A percentile compares a stretch with the other conserved stretches of the same genome.
Conservation (phyloP, 2,888 invertebrate species). For the Cantharis flavilabris region DNA sequence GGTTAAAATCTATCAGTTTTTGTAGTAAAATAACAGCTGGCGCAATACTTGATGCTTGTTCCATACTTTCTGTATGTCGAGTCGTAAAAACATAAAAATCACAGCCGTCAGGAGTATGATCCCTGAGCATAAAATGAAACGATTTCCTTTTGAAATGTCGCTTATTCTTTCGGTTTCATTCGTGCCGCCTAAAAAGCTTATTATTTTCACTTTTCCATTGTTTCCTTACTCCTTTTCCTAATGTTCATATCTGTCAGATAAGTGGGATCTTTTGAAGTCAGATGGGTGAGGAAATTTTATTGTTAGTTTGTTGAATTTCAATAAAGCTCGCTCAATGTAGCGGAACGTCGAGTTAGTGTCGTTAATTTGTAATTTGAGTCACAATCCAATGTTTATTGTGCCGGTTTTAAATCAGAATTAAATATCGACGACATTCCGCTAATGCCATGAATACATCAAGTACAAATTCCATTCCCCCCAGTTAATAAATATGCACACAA, state of each 20-base stretch:
- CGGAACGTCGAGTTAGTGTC: not conserved
- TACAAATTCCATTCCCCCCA: not conserved
- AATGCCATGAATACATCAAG: not conserved
- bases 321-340: slow-evolving; percentile 5
- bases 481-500: not conserved
- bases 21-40: not conserved
- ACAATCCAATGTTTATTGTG: not conserved
- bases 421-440: not conserved
- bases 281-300: slow-evolving; percentile 3
- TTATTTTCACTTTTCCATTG: slow-evolving; percentile 19
- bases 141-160: slow-evolving; percentile 16
- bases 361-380: slow-evolving; percentile 16
- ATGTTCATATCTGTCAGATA: slow-evolving; percentile 17
- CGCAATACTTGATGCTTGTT: not conserved
- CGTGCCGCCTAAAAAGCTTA: slow-evolving; percentile 10
- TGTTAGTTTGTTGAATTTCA: slow-evolving; percentile 16
- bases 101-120: slow-evolving; percentile 8
- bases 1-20: not conserved
- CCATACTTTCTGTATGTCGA: slow-evolving; percentile 11
- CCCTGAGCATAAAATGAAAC: slow-evolving; percentile 19
- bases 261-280: slow-evolving; percentile 5
- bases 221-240: slow-evolving; percentile 8
- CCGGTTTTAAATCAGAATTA: not conserved
- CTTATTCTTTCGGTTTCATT: slow-evolving; percentile 9
- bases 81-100: slow-evolving; percentile 21